Conservation (phyloP, 2,797 vertebrate genomes). For the Siniperca scherzeri region DNA sequence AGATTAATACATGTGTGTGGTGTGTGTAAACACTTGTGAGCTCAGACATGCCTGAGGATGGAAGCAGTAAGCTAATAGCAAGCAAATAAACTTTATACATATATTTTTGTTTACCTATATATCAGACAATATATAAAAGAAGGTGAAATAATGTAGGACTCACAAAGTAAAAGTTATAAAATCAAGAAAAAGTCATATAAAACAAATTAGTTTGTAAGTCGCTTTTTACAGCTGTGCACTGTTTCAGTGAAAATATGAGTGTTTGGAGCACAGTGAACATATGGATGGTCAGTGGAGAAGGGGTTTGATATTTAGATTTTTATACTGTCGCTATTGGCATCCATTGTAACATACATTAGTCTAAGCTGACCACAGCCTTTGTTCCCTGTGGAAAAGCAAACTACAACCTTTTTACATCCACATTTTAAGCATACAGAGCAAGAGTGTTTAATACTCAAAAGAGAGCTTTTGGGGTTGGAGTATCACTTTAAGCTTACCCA, state of each 20-base stretch:
- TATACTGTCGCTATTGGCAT: not conserved
- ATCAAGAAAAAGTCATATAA: not conserved
- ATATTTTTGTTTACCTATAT: not conserved
- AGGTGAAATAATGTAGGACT: too few relatives aligned
- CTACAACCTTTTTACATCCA: slow-evolving; percentile 6
- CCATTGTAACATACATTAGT: not conserved
- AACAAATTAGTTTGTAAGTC: not conserved
- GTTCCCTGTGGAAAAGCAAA: slow-evolving; percentile 18
- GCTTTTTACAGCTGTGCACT: not conserved
- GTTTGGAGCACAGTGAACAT: not conserved
- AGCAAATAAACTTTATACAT: not conserved
- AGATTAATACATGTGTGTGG: too few relatives aligned
- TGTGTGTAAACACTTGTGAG: not conserved
- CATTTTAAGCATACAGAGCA: slow-evolving; percentile 17
- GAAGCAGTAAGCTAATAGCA: not conserved
- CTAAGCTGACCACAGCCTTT: slow-evolving; percentile 4
- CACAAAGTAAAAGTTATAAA: not conserved
- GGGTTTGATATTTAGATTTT: not conserved
- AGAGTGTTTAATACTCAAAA: slow-evolving; percentile 16
- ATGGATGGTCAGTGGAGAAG: not conserved
- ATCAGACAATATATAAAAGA: not conserved
- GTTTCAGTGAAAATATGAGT: not conserved
- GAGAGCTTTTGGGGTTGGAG: slow-evolving; percentile 35
- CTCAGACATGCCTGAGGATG: not conserved
- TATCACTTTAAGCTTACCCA: slow-evolving; percentile 26